phyloP scores from a whole-genome alignment of 2,797 vertebrate species.

The Rhincodon typus region DNA sequence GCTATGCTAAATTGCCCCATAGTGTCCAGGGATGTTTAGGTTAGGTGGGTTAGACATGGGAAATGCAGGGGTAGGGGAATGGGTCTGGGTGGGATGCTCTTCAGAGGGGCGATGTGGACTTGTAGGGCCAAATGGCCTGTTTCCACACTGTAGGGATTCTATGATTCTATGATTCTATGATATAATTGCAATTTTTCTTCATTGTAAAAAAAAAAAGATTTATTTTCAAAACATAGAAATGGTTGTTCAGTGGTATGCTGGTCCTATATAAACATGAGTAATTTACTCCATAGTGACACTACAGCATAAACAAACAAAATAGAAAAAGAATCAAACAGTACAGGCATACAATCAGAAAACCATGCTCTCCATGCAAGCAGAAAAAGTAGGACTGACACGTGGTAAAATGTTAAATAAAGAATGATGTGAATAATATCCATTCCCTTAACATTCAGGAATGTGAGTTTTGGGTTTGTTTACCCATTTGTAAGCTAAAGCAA shows the following conservation, averaged over 20 bases:
- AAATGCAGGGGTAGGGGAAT: too few species aligned
- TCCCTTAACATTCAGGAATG: neutral
- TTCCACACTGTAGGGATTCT: too few species aligned
- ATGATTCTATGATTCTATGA: too few species aligned
- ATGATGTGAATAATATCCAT: neutral
- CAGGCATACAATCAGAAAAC: neutral
- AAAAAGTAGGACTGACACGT: neutral
- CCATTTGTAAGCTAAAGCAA: neutral
- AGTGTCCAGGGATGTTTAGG: too few species aligned
- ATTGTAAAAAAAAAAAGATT: neutral
- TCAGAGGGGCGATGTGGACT: too few species aligned
- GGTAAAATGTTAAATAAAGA: neutral
- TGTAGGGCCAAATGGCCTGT: too few species aligned
- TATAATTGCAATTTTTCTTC: neutral
- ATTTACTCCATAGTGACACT: neutral
- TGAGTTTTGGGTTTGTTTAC: neutral
- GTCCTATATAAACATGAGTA: neutral
- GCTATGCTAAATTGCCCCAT: too few species aligned
- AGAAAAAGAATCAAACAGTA: neutral
- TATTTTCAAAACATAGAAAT: constrained; percentile 12
- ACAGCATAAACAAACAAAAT: neutral
- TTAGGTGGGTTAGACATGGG: too few species aligned
- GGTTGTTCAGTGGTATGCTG: neutral
- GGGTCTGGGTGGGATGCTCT: too few species aligned
- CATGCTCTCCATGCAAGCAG: neutral